Conservation (phyloP, 2,797 vertebrate genomes). For the Chelonia mydas region DNA sequence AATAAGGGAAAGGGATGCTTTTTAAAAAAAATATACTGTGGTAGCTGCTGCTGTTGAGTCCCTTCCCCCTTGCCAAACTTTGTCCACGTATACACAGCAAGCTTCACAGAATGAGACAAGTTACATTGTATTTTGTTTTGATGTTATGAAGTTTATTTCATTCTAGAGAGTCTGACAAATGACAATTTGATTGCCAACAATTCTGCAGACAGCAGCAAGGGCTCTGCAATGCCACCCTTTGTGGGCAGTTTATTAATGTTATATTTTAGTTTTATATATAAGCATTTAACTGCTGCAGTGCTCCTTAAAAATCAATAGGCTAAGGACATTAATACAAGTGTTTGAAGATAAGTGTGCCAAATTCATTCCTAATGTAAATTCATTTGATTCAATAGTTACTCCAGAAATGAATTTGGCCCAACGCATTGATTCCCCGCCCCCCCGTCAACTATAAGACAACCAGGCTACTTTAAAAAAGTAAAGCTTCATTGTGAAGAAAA, state of each 20-base stretch:
- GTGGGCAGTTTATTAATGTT: neutral
- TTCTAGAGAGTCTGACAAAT: neutral
- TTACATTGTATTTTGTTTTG: neutral
- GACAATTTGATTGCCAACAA: neutral
- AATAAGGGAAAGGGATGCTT: neutral
- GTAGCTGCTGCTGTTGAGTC: neutral
- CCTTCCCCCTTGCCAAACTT: neutral
- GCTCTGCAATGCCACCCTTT: conserved; percentile 4
- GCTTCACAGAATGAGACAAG: neutral
- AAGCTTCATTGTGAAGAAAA: neutral
- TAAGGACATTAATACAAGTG: conserved; percentile 21
- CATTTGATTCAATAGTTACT: conserved; percentile 11
- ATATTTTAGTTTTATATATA: accelerated
- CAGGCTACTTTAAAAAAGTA: neutral
- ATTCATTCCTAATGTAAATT: neutral
- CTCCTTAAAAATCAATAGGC: conserved; percentile 39
- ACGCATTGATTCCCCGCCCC: neutral
- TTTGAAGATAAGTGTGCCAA: neutral
- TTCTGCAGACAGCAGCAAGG: neutral
- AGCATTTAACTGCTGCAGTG: conserved; percentile 1
- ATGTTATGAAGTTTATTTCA: neutral
- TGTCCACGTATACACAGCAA: neutral
- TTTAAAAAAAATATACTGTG: neutral
- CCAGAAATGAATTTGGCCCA: neutral
- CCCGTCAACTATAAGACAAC: neutral